Conservation (phyloP, 2,113 vertebrate species). For the Odocoileus hemionus region DNA sequence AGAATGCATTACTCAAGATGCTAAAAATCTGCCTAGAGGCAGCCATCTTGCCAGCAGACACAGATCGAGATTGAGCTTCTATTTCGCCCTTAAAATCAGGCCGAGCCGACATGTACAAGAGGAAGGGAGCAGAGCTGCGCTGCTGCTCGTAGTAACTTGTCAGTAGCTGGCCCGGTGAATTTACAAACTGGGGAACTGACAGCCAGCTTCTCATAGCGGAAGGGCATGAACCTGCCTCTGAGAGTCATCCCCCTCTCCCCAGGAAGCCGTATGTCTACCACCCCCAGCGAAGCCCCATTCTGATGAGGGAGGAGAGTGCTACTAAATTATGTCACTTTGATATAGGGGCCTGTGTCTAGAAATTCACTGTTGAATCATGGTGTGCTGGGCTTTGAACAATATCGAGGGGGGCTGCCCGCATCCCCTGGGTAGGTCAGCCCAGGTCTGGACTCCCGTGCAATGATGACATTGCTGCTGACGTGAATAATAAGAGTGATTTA, state of each 20-base stretch:
- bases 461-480: slow-evolving; percentile 46
- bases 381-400: neutral
- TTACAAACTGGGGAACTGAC: neutral
- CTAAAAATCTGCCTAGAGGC: neutral
- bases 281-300: neutral
- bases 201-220: neutral
- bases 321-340: slow-evolving; percentile 64
- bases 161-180: neutral
- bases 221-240: neutral
- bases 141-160: neutral
- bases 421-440: slow-evolving; percentile 32
- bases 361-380: slow-evolving; percentile 35
- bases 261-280: slow-evolving; percentile 8
- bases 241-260: slow-evolving; percentile 8
- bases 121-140: neutral
- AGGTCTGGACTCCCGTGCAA: neutral
- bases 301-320: neutral
- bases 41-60: neutral
- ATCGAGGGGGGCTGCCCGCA: neutral
- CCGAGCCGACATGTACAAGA: neutral
- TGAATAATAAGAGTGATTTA: slow-evolving; percentile 53
- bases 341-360: slow-evolving; percentile 49
- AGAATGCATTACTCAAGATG: neutral
- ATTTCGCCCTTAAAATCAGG: neutral
- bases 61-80: neutral